Percentiles rank a stretch among this genome's conserved stretches.
These are phyloP conservation scores for Bradypus variegatus DNA, from an alignment of 2,797 vertebrate genomes.

Conservation along the genomic window DNA sequence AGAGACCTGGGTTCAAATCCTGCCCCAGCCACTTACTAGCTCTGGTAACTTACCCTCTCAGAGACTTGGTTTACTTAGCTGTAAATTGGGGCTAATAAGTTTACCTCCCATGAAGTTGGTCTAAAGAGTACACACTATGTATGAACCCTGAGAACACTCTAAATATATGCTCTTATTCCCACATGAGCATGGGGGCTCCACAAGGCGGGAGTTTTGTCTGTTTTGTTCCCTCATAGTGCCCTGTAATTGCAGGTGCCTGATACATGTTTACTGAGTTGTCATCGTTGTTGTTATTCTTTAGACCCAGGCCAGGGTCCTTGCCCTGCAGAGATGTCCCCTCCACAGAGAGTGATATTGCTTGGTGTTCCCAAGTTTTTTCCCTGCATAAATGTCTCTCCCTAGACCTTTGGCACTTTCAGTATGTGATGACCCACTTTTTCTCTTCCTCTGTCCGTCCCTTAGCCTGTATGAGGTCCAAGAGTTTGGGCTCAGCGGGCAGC, in stretches of 20 bases:
- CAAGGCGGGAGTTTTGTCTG: background rate
- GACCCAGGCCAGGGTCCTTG: background rate
- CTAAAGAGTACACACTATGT: background rate
- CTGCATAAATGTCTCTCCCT: accelerated
- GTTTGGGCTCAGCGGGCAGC: accelerated
- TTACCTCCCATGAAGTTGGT: background rate
- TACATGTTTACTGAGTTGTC: background rate
- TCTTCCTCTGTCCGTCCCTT: background rate
- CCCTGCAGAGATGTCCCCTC: accelerated
- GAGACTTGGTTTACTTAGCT: background rate
- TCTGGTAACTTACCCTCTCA: background rate
- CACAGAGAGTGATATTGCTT: background rate
- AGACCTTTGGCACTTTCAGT: background rate
- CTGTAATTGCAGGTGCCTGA: background rate
- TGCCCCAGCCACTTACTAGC: background rate
- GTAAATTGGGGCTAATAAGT: too few relatives aligned
- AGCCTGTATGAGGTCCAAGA: background rate
- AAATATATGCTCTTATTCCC: background rate
- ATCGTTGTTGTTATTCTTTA: background rate
- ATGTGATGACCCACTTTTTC: background rate
- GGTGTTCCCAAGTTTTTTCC: background rate
- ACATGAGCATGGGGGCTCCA: background rate
- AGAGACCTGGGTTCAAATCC: background rate
- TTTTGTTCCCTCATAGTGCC: background rate
- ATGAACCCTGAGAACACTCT: background rate